Base-by-base conservation (phyloP, 35 echinoderm and acorn worm species). In the Apostichopus japonicus region DNA sequence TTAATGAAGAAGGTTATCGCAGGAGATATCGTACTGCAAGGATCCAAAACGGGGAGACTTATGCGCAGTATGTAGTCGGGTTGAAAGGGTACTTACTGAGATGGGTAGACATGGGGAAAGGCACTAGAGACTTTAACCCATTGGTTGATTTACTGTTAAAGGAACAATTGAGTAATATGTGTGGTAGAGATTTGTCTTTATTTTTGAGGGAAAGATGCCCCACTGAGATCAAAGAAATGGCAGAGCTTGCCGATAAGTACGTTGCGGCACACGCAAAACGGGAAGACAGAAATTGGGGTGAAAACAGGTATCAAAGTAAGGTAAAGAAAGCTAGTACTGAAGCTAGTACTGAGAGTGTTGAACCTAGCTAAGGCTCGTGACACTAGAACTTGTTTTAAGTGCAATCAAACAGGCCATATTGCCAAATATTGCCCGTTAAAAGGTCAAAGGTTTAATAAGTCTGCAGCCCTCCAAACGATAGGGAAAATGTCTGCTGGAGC, bases 1-100 rank as follows among this genome's bases (percentile, higher is more conserved):
- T 95, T 44, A 92, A 62, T 22, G 94, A 77, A 16, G 94, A 95
- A 56, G 94, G 94, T 5, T 95, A 87, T 79, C 22, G 90, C 10
- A 25, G 16, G 14, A 95, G 92, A 77, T 92, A 92, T 63, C 58
- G 80, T 56, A 87, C 79, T 59, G 80, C 90, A 24, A 92, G 53
- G 77, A 54, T 6, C 16, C 90, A 92, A 24, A 33, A 15, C 54
- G 72, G 79, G 6, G 82, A 95, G 55, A 87, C 65, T 4, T 86
- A 54, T 70, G 65, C 90, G 6, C 94, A 92, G 56, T 95, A 86
- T 88, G 17, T 67, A 13, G 80, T 62, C 10, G 4, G 90, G 57
- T 54, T 95, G 22, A 92, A 91, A 70, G 82, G 83, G 6, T 95
- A 92, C 56, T 52, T 95, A 23, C 6, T 63, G 24, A 22, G 90